These are phyloP conservation scores for Melikaiella ostensackeni DNA, from an alignment of 2,888 invertebrate genomes.

Conservation along the genomic window DNA sequence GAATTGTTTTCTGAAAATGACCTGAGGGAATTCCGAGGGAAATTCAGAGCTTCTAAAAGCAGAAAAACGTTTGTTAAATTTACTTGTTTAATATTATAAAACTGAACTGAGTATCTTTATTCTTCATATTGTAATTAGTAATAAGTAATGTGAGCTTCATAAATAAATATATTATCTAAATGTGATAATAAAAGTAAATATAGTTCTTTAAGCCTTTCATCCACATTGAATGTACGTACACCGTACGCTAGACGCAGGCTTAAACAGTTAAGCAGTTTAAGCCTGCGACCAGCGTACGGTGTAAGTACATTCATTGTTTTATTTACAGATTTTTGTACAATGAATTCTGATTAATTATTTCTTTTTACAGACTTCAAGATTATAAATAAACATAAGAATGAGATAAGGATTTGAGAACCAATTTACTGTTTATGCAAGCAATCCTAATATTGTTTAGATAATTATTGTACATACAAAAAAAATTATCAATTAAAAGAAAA, in stretches of 20 bases:
- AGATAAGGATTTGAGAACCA: too few species aligned
- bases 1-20: not conserved
- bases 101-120: conserved; percentile 16
- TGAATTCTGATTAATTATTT: not conserved
- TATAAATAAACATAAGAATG: too few species aligned
- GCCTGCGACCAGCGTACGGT: too few species aligned
- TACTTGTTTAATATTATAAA: not conserved
- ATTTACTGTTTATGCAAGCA: too few species aligned
- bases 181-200: not conserved
- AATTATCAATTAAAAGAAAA: not conserved
- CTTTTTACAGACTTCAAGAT: not conserved
- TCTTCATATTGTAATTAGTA: conserved; percentile 25
- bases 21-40: not conserved
- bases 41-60: not conserved
- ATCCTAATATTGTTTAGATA: not conserved
- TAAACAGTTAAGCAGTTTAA: too few species aligned
- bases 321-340: not conserved
- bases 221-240: not conserved
- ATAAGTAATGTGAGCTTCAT: not conserved
- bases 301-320: too few species aligned
- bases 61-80: not conserved
- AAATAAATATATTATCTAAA: not conserved
- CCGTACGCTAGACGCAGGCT: too few species aligned
- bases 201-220: not conserved
- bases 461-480: not conserved